These are phyloP conservation scores for Alectoris magna DNA, from an alignment of 2,797 vertebrate genomes.

Conservation along the genomic window DNA sequence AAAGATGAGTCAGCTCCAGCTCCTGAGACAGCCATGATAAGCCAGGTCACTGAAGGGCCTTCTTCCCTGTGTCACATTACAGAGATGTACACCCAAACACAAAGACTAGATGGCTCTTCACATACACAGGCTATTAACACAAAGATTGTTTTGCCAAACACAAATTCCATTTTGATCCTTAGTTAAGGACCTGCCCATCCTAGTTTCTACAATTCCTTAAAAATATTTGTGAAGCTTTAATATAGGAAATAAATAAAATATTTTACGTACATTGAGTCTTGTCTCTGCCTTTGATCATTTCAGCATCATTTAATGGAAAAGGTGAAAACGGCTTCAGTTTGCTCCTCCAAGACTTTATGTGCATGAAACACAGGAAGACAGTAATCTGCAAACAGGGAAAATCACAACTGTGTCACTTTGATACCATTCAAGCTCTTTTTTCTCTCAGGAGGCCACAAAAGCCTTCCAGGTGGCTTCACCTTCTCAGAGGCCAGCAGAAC, in stretches of 20 bases:
- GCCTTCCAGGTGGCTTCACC: fast-evolving
- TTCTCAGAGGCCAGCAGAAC: not conserved
- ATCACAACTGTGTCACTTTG: fast-evolving
- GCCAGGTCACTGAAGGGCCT: not conserved
- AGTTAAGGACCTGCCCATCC: not conserved
- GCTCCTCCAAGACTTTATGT: not conserved
- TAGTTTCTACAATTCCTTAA: not conserved
- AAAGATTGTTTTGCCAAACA: not conserved
- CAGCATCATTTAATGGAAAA: fast-evolving
- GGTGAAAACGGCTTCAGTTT: not conserved
- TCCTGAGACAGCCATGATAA: fast-evolving
- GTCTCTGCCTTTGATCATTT: not conserved
- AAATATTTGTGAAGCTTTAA: not conserved
- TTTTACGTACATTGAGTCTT: fast-evolving
- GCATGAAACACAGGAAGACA: not conserved
- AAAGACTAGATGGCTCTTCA: fast-evolving
- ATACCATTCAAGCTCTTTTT: fast-evolving
- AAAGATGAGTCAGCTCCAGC: not conserved
- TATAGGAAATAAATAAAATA: not conserved
- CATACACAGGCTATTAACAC: fast-evolving
- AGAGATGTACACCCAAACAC: fast-evolving
- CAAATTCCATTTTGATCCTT: not conserved
- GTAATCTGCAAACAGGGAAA: not conserved
- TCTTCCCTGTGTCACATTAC: not conserved
- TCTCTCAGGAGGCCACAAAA: fast-evolving